Base-by-base conservation (phyloP, 1,140 invertebrate species). In the Tetraneura akinire region DNA sequence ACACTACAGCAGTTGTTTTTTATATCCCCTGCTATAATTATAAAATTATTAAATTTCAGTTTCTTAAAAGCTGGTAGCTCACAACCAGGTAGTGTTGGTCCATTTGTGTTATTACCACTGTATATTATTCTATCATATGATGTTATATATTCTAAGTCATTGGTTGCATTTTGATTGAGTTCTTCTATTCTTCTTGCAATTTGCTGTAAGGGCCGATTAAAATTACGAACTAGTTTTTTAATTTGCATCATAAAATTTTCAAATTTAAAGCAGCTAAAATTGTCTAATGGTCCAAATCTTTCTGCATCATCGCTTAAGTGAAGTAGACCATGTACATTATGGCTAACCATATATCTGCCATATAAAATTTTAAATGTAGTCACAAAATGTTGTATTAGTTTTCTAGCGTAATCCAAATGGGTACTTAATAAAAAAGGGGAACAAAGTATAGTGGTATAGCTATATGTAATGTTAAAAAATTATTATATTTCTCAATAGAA, bases 231-330 rank as follows among this genome's bases (percentile, higher is more conserved):
- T 13, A 82, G 68, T 66, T 80, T 82, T 84, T 88, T 87, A 18
- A 88, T 80, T 74, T 83, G 66, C 60, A 83, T 74, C 55, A 88
- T 81, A 80, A 83, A 85, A 82, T 86, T 87, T 85, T 88, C 87
- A 85, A 87, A 88, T 26, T 80, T 81, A 21, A 82, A 80, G 23
- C 78, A 37, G 37, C 55, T 66, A n/a, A 47, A 53, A 42, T 82
- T 83, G 80, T 88, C 85, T 26, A 87, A 80, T 26, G 82, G n/a
- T 9, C 86, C 86, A 84, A 85, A 85, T 16, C 81, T 81, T 82
- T 81, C 80, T 23, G 84, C 85, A 84, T 89, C 87, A 81, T 84
- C 82, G 57, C 83, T 66, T 47, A 88, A 76, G 83, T 88, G 87
- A 16, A 76, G 10, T 83, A 84, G 60, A 53, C 81, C 81, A 81